Base-by-base conservation (phyloP, 1,140 invertebrate species). In the Aphelenchoides avenae region DNA sequence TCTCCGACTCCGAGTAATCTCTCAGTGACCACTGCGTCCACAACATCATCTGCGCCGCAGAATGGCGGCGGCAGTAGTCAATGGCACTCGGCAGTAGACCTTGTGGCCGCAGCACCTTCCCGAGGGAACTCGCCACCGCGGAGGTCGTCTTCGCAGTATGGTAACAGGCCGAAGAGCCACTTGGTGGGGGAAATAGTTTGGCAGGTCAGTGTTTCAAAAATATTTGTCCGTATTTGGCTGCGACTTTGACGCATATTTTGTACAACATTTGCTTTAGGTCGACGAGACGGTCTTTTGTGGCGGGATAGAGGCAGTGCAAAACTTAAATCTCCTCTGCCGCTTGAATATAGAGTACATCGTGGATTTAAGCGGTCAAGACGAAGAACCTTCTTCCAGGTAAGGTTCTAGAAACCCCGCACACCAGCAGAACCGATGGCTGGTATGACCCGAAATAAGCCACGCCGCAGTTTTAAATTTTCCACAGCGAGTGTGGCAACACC, bases 321-420 rank as follows among this genome's bases (percentile, higher is more conserved):
- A 66, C 34, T 42, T 66, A 13, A 66, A 66, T 37, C 34, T 66
- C 22, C 34, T 66, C 6, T 66, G 64, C 47, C 64, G 64, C 29
- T 29, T 66, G 33, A 66, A 66, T 26, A 66, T 66, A 26, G 66
- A 66, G 39, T 70, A 66, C 44, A 64, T 66, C 46, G 67, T 66
- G 15, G 64, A 66, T 56, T 43, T 66, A 24, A 65, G 61, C 41
- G 65, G 64, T 5, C 52, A 65, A 22, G 65, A 66, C 5, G 60
- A 69, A 24, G 64, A 66, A 9, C 41, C 51, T 3, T 13, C 20
- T n/a, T 52, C n/a, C 11, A 15, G 53, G 52, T 58, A 36, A 43
- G 46, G n/a, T 46, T 51, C 13, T 26, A 29, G 48, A n/a, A n/a
- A n/a, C n/a, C n/a, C n/a, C n/a, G n/a, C n/a, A 31, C 9, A 40